Evolutionary conservation across 2,797 vertebrate genomes (phyloP).

Genomic region (Lindbergichthys nudifrons): DNA sequence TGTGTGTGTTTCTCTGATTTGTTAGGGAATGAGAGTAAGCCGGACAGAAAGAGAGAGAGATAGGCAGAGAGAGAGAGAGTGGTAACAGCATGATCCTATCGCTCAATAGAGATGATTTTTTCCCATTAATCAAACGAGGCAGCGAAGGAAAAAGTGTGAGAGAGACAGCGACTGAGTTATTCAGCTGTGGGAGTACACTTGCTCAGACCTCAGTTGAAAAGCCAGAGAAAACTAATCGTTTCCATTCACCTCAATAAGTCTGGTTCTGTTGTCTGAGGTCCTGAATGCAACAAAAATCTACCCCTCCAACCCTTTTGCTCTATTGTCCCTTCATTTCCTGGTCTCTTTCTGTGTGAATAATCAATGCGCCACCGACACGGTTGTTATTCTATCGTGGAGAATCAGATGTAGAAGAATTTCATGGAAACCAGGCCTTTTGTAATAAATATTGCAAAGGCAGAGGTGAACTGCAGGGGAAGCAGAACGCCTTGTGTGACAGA

Average conservation of each 20-base stretch:
- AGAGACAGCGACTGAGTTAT: conserved; percentile 69
- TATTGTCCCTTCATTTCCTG: conserved; percentile 5
- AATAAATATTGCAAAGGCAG: conserved; percentile 71
- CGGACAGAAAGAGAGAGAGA: conserved; percentile 23
- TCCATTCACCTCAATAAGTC: conserved; percentile 69
- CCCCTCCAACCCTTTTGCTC: conserved; percentile 15
- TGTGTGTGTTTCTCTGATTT: conserved; percentile 43
- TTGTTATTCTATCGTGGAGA: conserved; percentile 72
- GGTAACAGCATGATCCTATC: conserved; percentile 70
- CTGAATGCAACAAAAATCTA: conserved; percentile 62
- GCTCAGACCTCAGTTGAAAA: conserved; percentile 67
- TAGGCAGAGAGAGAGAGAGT: conserved; percentile 32
- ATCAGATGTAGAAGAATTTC: conserved; percentile 73
- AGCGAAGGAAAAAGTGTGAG: conserved; percentile 44
- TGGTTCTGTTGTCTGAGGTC: conserved; percentile 54
- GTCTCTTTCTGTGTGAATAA: conserved; percentile 42
- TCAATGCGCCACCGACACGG: conserved; percentile 54
- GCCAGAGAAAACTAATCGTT: conserved; percentile 70
- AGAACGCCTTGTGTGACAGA: conserved; percentile 20
- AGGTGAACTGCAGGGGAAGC: conserved; percentile 51
- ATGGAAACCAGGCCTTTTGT: conserved; percentile 64
- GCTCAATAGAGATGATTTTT: conserved; percentile 78
- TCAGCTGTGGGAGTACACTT: conserved; percentile 65
- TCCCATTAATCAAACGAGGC: conserved; percentile 75
- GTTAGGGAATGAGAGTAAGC: conserved; percentile 53